A percentile compares a stretch with the other conserved stretches of the same genome.
Conservation (phyloP, 1,140 invertebrate genomes). For the Oncopodura yosiiana region DNA sequence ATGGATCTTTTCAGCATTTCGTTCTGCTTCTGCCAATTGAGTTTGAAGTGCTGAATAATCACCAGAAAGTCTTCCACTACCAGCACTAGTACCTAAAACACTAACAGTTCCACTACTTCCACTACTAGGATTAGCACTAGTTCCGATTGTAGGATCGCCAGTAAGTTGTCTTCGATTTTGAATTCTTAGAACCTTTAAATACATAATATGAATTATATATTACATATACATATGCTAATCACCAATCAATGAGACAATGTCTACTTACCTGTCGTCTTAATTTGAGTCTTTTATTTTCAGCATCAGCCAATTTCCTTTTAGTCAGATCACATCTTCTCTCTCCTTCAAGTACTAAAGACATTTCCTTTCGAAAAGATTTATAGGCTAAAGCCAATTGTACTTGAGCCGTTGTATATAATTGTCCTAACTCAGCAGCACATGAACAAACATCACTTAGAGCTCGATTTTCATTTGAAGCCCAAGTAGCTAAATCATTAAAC, state of each 20-base stretch:
- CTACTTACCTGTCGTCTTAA: constrained; percentile 36
- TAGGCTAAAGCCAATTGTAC: constrained; percentile 40
- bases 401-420: constrained; percentile 47
- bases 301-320: constrained; percentile 24
- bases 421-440: constrained; percentile 44
- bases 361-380: constrained; percentile 36
- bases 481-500: constrained; percentile 46
- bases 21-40: constrained; percentile 43
- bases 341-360: constrained; percentile 35
- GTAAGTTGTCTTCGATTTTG: constrained; percentile 45
- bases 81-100: too few relatives aligned
- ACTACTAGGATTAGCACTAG: constrained; percentile 42
- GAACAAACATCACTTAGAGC: constrained; percentile 47
- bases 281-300: constrained; percentile 32
- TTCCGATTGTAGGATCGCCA: constrained; percentile 42
- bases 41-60: constrained; percentile 42
- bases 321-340: constrained; percentile 28
- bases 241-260: background rate
- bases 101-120: constrained; percentile 43
- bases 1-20: constrained; percentile 45
- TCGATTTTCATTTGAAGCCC: constrained; percentile 46
- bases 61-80: constrained; percentile 35
- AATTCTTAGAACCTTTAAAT: constrained; percentile 44
- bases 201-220: background rate
- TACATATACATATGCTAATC: too few relatives aligned